These are phyloP conservation scores for Tringa solitaria DNA, from an alignment of 2,113 vertebrate genomes.

Conservation along the genomic window DNA sequence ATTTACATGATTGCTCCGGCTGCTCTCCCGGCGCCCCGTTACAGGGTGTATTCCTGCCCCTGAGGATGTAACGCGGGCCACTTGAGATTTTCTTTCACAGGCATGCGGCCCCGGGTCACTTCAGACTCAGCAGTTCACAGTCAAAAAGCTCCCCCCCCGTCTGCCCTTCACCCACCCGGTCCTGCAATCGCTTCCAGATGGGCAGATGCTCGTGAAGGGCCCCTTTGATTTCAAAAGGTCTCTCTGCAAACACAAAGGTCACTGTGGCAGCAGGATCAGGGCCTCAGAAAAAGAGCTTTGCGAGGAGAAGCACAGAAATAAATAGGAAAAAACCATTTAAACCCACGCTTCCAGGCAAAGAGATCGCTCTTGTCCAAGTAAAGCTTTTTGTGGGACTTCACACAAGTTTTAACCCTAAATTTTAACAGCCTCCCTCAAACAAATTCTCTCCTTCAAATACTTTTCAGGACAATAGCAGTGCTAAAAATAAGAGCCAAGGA, in stretches of 20 bases:
- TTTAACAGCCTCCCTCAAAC: neutral
- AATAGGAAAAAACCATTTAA: neutral
- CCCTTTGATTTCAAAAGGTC: constrained; percentile 48
- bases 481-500: neutral
- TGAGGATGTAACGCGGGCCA: fast-evolving
- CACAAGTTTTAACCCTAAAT: neutral
- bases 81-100: too few relatives aligned
- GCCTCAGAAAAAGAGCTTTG: neutral
- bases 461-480: neutral
- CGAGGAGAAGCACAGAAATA: neutral
- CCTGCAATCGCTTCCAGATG: constrained; percentile 35
- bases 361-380: neutral
- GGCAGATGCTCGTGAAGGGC: constrained; percentile 37
- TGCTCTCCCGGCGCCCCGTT: neutral
- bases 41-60: neutral
- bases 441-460: neutral
- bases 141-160: neutral
- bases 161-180: neutral
- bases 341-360: neutral
- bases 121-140: neutral
- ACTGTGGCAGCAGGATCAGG: constrained; percentile 3
- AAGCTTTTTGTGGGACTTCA: neutral
- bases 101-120: fast-evolving
- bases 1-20: fast-evolving
- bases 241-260: constrained; percentile 54